Conservation (phyloP, 2,888 invertebrate genomes). For the Eupsilia transversa region DNA sequence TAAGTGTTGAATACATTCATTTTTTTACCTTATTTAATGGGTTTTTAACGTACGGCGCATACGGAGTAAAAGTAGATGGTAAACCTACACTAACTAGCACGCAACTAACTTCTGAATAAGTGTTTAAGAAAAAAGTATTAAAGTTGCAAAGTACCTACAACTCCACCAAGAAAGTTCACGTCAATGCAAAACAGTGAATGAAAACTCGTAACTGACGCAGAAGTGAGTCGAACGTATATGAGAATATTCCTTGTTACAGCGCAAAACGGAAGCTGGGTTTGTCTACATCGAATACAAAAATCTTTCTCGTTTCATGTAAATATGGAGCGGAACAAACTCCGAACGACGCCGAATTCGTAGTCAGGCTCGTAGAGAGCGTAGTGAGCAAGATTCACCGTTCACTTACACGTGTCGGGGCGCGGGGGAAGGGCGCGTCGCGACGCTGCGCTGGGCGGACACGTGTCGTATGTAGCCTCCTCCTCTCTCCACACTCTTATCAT, state of each 20-base stretch:
- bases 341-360: slow-evolving; percentile 82
- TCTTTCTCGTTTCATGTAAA: slow-evolving; percentile 84
- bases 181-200: slow-evolving; percentile 55
- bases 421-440: slow-evolving; percentile 74
- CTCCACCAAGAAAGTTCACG: slow-evolving; percentile 44
- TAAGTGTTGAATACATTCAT: too few species aligned
- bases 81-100: slow-evolving; percentile 34
- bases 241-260: slow-evolving; percentile 71
- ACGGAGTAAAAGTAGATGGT: slow-evolving; percentile 3
- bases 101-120: slow-evolving; percentile 21
- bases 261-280: slow-evolving; percentile 74
- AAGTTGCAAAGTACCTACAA: slow-evolving; percentile 35
- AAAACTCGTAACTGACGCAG: slow-evolving; percentile 53
- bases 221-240: slow-evolving; percentile 51
- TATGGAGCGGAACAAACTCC: slow-evolving; percentile 84
- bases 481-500: slow-evolving; percentile 76
- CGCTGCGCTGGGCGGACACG: slow-evolving; percentile 83
- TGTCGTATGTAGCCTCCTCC: slow-evolving; percentile 80
- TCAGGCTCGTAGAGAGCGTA: slow-evolving; percentile 73
- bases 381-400: slow-evolving; percentile 80
- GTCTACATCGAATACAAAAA: slow-evolving; percentile 81
- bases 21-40: too few species aligned
- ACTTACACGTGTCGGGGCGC: slow-evolving; percentile 82
- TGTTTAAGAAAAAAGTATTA: slow-evolving; percentile 33
- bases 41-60: background rate